Conservation (phyloP, 2,888 invertebrate species). For the Heliconius cydno region DNA sequence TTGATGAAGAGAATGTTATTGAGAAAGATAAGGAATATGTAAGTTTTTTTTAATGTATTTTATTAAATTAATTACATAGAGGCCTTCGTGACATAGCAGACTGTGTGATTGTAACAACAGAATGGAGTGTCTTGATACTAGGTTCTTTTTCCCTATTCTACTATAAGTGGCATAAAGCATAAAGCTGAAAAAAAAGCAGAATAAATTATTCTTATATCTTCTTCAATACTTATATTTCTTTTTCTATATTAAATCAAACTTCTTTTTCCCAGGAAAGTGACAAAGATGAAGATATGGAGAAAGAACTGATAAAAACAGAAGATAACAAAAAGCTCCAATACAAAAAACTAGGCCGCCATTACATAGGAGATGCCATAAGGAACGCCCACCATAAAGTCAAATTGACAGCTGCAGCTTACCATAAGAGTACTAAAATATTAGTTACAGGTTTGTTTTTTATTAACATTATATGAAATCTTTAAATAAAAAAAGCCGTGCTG, state of each 20-base stretch:
- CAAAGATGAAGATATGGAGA: conserved; percentile 67
- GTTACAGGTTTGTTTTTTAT: conserved; percentile 84
- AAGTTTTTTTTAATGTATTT: conserved; percentile 51
- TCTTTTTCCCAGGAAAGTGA: conserved; percentile 62
- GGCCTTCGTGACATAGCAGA: not conserved
- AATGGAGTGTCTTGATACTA: too few relatives aligned
- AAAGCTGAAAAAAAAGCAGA: not conserved
- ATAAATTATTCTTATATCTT: too few relatives aligned
- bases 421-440: conserved; percentile 90
- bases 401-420: conserved; percentile 93
- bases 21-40: conserved; percentile 82
- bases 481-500: too few relatives aligned
- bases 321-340: conserved; percentile 81
- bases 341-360: conserved; percentile 88
- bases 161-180: not conserved
- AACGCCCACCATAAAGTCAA: conserved; percentile 85
- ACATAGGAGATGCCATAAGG: conserved; percentile 87
- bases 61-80: not conserved
- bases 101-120: too few relatives aligned
- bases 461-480: not conserved
- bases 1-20: conserved; percentile 83
- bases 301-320: conserved; percentile 62
- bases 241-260: too few relatives aligned
- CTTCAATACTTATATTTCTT: too few relatives aligned
- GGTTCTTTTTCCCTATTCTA: not conserved